These are phyloP conservation scores for Physeter macrocephalus DNA, from an alignment of 2,113 vertebrate species.

Conservation along the genomic window DNA sequence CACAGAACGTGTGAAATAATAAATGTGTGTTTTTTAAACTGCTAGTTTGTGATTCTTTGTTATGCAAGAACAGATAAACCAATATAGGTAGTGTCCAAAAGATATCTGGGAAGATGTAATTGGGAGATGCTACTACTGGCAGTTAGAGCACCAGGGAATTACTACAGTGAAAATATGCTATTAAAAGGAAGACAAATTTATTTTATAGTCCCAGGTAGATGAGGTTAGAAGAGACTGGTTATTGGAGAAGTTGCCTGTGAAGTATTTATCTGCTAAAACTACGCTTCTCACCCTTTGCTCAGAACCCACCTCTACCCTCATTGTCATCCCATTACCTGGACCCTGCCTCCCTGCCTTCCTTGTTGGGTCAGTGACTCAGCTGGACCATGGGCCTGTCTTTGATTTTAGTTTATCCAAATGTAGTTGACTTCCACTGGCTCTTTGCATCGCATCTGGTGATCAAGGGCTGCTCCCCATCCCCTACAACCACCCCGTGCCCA, in stretches of 20 bases:
- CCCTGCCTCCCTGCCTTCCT: neutral
- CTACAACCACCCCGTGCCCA: accelerated
- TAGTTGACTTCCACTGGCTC: neutral
- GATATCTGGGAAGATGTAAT: neutral
- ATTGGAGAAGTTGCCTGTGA: neutral
- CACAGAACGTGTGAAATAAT: neutral
- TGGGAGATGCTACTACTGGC: neutral
- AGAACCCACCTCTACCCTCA: too few relatives aligned
- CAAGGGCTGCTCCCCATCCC: too few relatives aligned
- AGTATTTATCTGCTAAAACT: neutral
- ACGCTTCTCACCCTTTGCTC: neutral
- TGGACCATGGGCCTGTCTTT: neutral
- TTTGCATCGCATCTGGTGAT: neutral
- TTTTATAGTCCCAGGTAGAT: neutral
- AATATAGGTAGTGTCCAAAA: neutral
- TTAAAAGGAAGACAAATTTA: neutral
- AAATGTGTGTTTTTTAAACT: neutral
- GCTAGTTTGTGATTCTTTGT: neutral
- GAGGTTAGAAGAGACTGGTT: neutral
- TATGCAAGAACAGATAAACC: neutral
- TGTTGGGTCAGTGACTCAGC: accelerated
- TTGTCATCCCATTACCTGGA: too few relatives aligned
- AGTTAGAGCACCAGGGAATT: neutral
- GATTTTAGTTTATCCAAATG: neutral
- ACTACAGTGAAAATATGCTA: neutral